A percentile compares a stretch with the other conserved stretches of the same genome.
phyloP scores from a whole-genome alignment of 2,888 invertebrate species.

The Cephus sareptanus region DNA sequence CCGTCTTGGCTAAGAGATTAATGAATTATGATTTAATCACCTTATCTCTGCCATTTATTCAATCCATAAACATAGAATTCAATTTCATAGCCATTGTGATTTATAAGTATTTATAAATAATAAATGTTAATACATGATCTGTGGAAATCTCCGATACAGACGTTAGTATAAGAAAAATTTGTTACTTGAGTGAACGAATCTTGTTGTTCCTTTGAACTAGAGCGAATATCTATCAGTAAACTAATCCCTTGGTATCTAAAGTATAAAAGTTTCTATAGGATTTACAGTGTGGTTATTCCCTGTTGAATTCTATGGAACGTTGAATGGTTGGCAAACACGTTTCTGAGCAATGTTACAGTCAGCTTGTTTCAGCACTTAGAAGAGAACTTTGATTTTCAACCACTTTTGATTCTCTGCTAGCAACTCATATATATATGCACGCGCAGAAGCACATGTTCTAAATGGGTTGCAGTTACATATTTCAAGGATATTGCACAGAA shows the following conservation, averaged over 20 bases:
- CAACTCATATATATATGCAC: neutral
- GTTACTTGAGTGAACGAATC: too few relatives aligned
- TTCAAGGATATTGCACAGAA: neutral
- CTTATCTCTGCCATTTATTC: neutral
- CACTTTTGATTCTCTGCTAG: neutral
- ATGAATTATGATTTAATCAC: neutral
- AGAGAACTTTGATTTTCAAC: neutral
- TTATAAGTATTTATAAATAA: too few relatives aligned
- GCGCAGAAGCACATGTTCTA: neutral
- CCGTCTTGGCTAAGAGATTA: neutral
- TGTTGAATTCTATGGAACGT: neutral
- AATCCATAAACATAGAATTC: neutral
- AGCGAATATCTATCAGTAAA: neutral
- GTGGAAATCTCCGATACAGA: too few relatives aligned
- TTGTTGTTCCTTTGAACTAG: neutral
- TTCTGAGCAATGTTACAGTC: neutral
- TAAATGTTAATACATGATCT: too few relatives aligned
- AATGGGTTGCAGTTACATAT: neutral
- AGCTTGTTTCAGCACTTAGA: neutral
- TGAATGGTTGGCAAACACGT: neutral
- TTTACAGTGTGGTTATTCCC: neutral
- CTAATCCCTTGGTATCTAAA: neutral
- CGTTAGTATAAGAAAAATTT: too few relatives aligned
- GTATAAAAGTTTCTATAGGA: neutral
- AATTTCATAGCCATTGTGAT: neutral